phyloP scores from a whole-genome alignment of 2,888 invertebrate species.

The Notocelia uddmanniana region DNA sequence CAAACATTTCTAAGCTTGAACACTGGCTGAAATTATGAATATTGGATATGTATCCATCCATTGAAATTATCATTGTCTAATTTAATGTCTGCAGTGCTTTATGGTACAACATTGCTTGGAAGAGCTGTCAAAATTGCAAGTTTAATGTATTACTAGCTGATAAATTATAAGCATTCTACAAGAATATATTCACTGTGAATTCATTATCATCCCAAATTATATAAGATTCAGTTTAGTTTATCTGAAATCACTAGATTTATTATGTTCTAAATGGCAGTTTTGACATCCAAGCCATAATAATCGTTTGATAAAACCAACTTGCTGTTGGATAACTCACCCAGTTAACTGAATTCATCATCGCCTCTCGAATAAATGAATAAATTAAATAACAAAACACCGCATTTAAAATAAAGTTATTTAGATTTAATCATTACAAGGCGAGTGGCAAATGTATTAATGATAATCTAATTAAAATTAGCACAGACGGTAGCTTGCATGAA shows the following conservation, averaged over 20 bases:
- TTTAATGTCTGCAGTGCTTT: constrained; percentile 12
- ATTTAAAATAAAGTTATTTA: constrained; percentile 40
- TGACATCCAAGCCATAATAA: constrained; percentile 15
- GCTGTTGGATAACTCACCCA: constrained; percentile 2
- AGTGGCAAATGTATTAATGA: constrained; percentile 36
- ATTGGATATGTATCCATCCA: constrained; percentile 19
- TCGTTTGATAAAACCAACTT: constrained; percentile 17
- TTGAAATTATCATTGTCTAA: constrained; percentile 18
- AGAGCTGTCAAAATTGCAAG: constrained; percentile 13
- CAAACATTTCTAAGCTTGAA: neutral
- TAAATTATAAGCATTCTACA: neutral
- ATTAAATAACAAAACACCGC: constrained; percentile 23
- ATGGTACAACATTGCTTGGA: constrained; percentile 18
- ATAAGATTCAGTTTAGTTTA: constrained; percentile 32
- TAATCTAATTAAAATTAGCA: constrained; percentile 33
- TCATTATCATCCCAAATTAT: constrained; percentile 31
- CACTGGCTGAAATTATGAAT: constrained; percentile 15
- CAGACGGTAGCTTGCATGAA: constrained; percentile 34
- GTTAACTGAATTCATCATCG: constrained; percentile 18
- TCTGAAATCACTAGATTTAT: constrained; percentile 24
- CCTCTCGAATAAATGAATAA: constrained; percentile 21
- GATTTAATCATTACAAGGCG: constrained; percentile 36
- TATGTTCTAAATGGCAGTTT: constrained; percentile 3
- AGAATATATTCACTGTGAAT: constrained; percentile 19
- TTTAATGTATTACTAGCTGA: constrained; percentile 10